Base-by-base conservation (phyloP, 2,113 vertebrate species). In the Opisthocomus hoazin region DNA sequence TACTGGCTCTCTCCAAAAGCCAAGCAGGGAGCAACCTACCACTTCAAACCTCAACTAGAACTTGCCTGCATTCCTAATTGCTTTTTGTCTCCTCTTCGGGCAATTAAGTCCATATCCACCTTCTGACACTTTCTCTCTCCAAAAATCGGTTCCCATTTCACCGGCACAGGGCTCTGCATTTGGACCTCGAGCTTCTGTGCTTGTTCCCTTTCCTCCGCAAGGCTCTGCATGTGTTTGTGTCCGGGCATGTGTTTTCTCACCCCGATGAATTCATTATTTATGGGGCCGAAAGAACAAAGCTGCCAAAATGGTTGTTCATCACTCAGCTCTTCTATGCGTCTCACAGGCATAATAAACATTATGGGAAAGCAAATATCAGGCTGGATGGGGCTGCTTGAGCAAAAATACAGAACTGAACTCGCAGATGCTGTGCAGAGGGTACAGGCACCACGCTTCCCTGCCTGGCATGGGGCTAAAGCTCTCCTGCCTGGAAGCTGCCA, bases 181-280 rank as follows among this genome's bases (percentile, higher is more conserved):
- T 69, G 36, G 27, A 82, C 68, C 56, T 78, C 78, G 26, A 79
- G 61, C 37, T 84, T 86, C 85, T 3, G 5, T 12, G 60, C 91
- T 85, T 56, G 75, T 13, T 96, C 51, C 86, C 60, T 61, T 87
- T 60, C 65, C 61, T 82, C 73, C 0, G 0, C 48, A 84, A 82
- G 43, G 81, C 57, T 84, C 82, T 51, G 36, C 65, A 21, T 36
- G 64, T 66, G 84, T 95, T 93, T 93, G 75, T 51, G 32, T n/a
- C 91, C 70, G 80, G 91, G 91, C 60, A 63, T 41, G 71, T 74
- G 76, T 82, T 91, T 94, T 76, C 74, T 85, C 87, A 95, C 81
- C 61, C 78, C 4, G 2, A 65, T 50, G 81, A 89, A 96, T 94
- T 84, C 56, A 91, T 95, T 95, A 95, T 93, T 97, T 94, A 96